phyloP scores from a whole-genome alignment of 2,888 invertebrate species.

The Fissipunctia ypsillon region DNA sequence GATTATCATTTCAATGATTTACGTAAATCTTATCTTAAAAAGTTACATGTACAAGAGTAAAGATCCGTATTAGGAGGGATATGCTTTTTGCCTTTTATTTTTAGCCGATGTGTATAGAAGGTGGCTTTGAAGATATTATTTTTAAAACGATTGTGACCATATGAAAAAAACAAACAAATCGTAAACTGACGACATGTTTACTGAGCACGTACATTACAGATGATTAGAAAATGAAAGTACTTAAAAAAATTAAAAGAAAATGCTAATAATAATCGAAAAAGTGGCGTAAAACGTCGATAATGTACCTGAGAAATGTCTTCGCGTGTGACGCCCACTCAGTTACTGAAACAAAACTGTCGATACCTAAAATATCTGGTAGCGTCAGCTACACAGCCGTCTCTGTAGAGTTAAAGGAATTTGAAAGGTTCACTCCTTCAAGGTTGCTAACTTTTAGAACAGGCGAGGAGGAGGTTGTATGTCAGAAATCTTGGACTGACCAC shows the following conservation, averaged over 20 bases:
- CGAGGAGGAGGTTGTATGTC: conserved; percentile 15
- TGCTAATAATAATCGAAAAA: conserved; percentile 1
- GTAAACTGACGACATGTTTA: conserved; percentile 41
- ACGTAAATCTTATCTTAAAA: conserved; percentile 16
- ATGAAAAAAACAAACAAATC: conserved; percentile 35
- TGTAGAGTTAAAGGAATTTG: conserved; percentile 36
- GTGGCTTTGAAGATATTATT: conserved; percentile 36
- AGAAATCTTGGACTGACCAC: conserved; percentile 1
- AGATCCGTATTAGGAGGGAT: not conserved
- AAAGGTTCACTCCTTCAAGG: conserved; percentile 55
- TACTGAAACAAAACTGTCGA: conserved; percentile 12
- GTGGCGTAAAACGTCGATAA: conserved; percentile 8
- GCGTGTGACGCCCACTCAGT: conserved; percentile 1
- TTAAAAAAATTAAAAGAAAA: conserved; percentile 6
- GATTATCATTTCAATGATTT: conserved; percentile 1
- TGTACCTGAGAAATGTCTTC: conserved; percentile 11
- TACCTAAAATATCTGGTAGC: not conserved
- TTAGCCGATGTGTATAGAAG: conserved; percentile 9
- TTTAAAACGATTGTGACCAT: conserved; percentile 26
- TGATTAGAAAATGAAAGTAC: conserved; percentile 17
- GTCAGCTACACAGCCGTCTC: conserved; percentile 10
- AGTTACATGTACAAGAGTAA: not conserved
- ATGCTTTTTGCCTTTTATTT: conserved; percentile 16
- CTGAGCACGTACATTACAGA: not conserved
- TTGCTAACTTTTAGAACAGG: conserved; percentile 41